These are phyloP conservation scores for Epinotia nisella DNA, from an alignment of 2,888 invertebrate genomes.

Conservation along the genomic window DNA sequence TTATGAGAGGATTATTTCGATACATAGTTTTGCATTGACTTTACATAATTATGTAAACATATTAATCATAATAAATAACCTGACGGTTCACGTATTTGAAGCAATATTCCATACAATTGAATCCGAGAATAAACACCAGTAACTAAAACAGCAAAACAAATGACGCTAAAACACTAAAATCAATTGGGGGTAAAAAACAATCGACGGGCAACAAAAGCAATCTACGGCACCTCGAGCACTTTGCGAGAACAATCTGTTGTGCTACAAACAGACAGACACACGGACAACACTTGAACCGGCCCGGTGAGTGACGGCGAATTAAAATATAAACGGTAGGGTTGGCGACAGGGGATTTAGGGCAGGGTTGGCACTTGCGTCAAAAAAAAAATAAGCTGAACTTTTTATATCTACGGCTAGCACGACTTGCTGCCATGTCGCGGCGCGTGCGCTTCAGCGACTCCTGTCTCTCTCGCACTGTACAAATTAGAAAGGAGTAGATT, in stretches of 20 bases:
- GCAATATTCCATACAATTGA: background rate
- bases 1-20: too few species aligned
- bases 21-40: too few species aligned
- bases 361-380: conserved; percentile 28
- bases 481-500: too few species aligned
- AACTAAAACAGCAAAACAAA: conserved; percentile 24
- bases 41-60: too few species aligned
- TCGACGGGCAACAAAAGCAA: conserved; percentile 32
- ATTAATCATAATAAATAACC: too few species aligned
- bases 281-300: conserved; percentile 56
- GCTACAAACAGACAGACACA: conserved; percentile 57
- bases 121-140: background rate
- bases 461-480: too few species aligned
- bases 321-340: conserved; percentile 49
- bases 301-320: conserved; percentile 51
- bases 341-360: conserved; percentile 12
- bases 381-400: too few species aligned
- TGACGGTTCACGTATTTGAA: too few species aligned
- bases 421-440: too few species aligned
- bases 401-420: too few species aligned
- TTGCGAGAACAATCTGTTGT: conserved; percentile 66
- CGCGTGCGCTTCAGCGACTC: too few species aligned
- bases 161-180: conserved; percentile 7
- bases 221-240: conserved; percentile 43
- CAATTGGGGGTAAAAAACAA: conserved; percentile 23